Percentiles rank a stretch among this genome's conserved stretches.
Conservation (phyloP, 1,140 invertebrate genomes). For the Sminthurinus signatus region DNA sequence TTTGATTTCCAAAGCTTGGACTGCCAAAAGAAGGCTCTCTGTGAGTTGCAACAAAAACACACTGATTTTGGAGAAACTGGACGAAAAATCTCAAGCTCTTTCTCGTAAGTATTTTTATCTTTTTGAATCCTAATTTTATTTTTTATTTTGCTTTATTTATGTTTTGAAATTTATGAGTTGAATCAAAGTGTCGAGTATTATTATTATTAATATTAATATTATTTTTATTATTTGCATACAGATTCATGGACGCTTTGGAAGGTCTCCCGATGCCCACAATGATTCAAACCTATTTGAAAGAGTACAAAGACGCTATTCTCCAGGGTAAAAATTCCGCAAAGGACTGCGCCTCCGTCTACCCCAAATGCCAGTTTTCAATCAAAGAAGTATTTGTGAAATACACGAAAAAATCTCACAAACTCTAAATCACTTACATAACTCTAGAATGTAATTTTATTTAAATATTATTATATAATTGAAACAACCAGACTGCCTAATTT, state of each 20-base stretch:
- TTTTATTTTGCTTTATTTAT: too few species aligned
- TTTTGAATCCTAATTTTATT: too few species aligned
- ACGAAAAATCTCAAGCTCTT: slow-evolving; percentile 31
- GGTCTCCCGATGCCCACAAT: slow-evolving; percentile 35
- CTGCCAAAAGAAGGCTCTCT: slow-evolving; percentile 39
- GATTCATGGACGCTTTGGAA: slow-evolving; percentile 3
- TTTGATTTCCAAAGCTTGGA: slow-evolving; percentile 40
- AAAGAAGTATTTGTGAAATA: slow-evolving; percentile 31
- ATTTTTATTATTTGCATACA: too few species aligned
- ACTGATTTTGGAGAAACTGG: slow-evolving; percentile 38
- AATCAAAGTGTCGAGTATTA: too few species aligned
- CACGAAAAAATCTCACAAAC: slow-evolving; percentile 16
- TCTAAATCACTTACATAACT: not conserved
- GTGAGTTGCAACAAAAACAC: slow-evolving; percentile 34
- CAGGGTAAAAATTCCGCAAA: slow-evolving; percentile 29
- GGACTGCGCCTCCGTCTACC: slow-evolving; percentile 26
- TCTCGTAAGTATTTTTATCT: slow-evolving; percentile 13
- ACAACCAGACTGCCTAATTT: too few species aligned
- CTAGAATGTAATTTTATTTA: too few species aligned
- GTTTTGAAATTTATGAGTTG: too few species aligned
- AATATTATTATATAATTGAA: too few species aligned
- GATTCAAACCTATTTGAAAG: slow-evolving; percentile 37
- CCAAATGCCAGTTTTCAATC: slow-evolving; percentile 34
- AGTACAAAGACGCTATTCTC: slow-evolving; percentile 35
- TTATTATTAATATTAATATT: too few species aligned